Percentiles rank a stretch among this genome's conserved stretches.
These are phyloP conservation scores for Scaptomyza flava DNA, from an alignment of 2,888 invertebrate species.

Conservation along the genomic window DNA sequence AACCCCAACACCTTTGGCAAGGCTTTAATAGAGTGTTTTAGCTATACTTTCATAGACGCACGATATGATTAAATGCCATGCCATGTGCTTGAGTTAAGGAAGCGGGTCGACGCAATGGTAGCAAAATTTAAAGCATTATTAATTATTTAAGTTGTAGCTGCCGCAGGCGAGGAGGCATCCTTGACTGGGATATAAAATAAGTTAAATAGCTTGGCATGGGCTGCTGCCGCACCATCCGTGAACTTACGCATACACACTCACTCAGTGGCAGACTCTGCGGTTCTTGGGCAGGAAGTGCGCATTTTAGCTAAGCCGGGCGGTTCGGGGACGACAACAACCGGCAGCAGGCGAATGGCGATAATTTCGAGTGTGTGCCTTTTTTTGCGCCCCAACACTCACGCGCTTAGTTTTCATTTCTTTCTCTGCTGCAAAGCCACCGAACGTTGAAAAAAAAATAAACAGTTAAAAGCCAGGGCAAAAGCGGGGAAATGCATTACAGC, in stretches of 20 bases:
- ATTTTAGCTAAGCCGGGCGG: constrained; percentile 47
- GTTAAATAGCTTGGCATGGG: constrained; percentile 46
- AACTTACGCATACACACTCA: constrained; percentile 8
- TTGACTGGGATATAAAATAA: constrained; percentile 54
- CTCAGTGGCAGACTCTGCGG: constrained; percentile 48
- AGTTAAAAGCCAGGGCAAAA: background rate
- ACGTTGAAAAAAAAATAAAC: background rate
- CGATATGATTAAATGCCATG: constrained; percentile 48
- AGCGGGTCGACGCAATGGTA: constrained; percentile 3
- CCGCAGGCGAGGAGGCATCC: constrained; percentile 5
- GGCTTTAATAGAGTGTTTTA: background rate
- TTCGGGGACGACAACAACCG: constrained; percentile 21
- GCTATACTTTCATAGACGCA: constrained; percentile 8
- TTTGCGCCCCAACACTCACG: constrained; percentile 20
- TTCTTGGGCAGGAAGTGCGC: constrained; percentile 63
- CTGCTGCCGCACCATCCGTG: constrained; percentile 25
- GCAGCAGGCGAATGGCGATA: constrained; percentile 56
- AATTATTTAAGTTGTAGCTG: constrained; percentile 65
- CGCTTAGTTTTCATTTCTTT: constrained; percentile 28
- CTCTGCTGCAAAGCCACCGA: constrained; percentile 26
- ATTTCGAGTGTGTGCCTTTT: constrained; percentile 44
- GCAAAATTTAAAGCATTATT: constrained; percentile 58
- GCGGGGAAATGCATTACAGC: background rate
- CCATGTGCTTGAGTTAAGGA: constrained; percentile 1
- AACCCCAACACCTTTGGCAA: too few species aligned